Conservation (phyloP, 2,888 invertebrate genomes). For the Coecobrya sp. region DNA sequence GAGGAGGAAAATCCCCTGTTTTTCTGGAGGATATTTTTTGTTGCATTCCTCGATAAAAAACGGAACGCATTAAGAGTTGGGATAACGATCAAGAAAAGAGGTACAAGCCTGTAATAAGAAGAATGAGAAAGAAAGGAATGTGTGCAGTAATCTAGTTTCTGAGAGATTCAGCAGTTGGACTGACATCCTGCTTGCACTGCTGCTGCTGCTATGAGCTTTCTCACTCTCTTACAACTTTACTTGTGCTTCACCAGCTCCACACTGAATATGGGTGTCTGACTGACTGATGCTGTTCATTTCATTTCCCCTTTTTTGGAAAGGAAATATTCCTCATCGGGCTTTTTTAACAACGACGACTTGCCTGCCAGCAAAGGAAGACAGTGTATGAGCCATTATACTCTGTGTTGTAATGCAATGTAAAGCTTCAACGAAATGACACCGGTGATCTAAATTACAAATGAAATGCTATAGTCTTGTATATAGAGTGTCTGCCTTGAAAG, state of each 20-base stretch:
- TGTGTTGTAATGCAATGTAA: neutral
- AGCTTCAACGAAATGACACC: conserved; percentile 17
- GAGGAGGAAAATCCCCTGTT: neutral
- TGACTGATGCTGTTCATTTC: neutral
- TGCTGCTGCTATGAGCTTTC: neutral
- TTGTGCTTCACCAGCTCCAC: neutral
- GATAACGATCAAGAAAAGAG: conserved; percentile 44
- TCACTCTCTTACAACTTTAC: neutral
- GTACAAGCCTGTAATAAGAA: neutral
- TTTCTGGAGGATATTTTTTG: conserved; percentile 8
- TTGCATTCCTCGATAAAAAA: conserved; percentile 46
- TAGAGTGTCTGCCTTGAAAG: conserved; percentile 4
- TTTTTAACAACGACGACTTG: neutral
- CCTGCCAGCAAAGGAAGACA: neutral
- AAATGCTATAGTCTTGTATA: neutral
- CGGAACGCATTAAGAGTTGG: conserved; percentile 30
- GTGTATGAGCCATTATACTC: neutral
- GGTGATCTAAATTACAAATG: conserved; percentile 45
- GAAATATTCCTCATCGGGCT: neutral
- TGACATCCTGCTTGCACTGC: neutral
- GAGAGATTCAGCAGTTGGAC: conserved; percentile 1
- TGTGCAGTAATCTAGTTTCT: conserved; percentile 9
- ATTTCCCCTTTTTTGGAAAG: neutral
- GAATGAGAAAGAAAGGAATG: neutral
- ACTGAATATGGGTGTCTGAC: neutral